These are phyloP conservation scores for Oryzias javanicus DNA, from an alignment of 2,113 vertebrate species.

Conservation along the genomic window DNA sequence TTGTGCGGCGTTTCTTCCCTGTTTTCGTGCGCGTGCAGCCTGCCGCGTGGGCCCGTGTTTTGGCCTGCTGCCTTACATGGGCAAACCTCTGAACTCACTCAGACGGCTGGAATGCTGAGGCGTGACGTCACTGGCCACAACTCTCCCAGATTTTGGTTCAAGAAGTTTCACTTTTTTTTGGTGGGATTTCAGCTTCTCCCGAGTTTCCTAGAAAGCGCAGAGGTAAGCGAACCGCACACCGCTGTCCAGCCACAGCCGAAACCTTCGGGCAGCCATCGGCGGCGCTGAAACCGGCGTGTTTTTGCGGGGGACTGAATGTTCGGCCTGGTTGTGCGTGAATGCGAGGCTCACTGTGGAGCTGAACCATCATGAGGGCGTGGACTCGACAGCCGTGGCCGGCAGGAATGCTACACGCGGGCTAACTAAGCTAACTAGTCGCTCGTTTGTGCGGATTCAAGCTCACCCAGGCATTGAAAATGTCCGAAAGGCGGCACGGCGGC, in stretches of 20 bases:
- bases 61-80: constrained; percentile 82
- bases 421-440: constrained; percentile 40
- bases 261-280: neutral
- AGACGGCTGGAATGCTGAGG: constrained; percentile 76
- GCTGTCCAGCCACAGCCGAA: neutral
- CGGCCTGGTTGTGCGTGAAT: constrained; percentile 53
- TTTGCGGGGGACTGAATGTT: constrained; percentile 12
- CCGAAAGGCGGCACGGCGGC: constrained; percentile 11
- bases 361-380: constrained; percentile 73
- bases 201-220: constrained; percentile 72
- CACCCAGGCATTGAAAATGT: constrained; percentile 4
- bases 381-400: constrained; percentile 46
- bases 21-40: neutral
- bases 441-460: constrained; percentile 1
- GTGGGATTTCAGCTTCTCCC: constrained; percentile 71
- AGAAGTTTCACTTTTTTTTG: constrained; percentile 77
- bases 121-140: constrained; percentile 81
- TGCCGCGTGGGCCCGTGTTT: neutral
- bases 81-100: constrained; percentile 71
- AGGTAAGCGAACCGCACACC: constrained; percentile 68
- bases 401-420: constrained; percentile 30
- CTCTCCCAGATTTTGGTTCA: constrained; percentile 78
- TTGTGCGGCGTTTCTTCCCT: neutral
- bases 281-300: neutral
- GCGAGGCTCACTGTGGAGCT: constrained; percentile 51